phyloP scores from a whole-genome alignment of 2,888 invertebrate genomes.

The Sarcophaga carnaria region DNA sequence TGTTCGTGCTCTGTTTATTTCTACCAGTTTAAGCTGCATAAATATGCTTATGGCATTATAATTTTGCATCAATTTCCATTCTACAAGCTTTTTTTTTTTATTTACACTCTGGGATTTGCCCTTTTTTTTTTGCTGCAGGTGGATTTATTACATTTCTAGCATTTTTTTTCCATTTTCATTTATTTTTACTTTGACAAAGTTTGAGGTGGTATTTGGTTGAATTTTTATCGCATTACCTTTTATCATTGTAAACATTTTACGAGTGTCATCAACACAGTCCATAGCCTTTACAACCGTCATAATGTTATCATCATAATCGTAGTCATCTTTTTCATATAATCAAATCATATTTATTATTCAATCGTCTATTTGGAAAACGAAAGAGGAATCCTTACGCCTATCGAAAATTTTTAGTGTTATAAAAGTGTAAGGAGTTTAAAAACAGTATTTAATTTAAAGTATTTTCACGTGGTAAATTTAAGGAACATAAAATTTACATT shows the following conservation, averaged over 20 bases:
- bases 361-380: slow-evolving; percentile 26
- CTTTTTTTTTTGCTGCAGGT: slow-evolving; percentile 41
- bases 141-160: slow-evolving; percentile 34
- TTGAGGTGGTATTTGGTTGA: slow-evolving; percentile 42
- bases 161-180: not conserved
- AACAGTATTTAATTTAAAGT: too few relatives aligned
- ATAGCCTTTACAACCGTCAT: slow-evolving; percentile 20
- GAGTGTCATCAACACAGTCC: slow-evolving; percentile 42
- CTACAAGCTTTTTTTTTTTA: not conserved
- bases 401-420: not conserved
- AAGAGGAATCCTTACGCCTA: not conserved
- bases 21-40: slow-evolving; percentile 9
- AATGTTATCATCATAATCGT: slow-evolving; percentile 25
- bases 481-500: too few relatives aligned
- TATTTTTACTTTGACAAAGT: slow-evolving; percentile 30
- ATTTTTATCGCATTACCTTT: slow-evolving; percentile 52
- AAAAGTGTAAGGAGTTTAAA: too few relatives aligned
- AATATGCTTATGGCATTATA: slow-evolving; percentile 46
- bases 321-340: slow-evolving; percentile 36
- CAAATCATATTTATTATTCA: slow-evolving; percentile 42
- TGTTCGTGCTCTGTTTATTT: slow-evolving; percentile 31
- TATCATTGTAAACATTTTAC: slow-evolving; percentile 40
- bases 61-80: slow-evolving; percentile 55
- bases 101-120: slow-evolving; percentile 19
- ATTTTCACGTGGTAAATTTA: too few relatives aligned